A percentile compares a stretch with the other conserved stretches of the same genome.
These are phyloP conservation scores for Anticlea derivata DNA, from an alignment of 2,888 invertebrate genomes.

Conservation along the genomic window DNA sequence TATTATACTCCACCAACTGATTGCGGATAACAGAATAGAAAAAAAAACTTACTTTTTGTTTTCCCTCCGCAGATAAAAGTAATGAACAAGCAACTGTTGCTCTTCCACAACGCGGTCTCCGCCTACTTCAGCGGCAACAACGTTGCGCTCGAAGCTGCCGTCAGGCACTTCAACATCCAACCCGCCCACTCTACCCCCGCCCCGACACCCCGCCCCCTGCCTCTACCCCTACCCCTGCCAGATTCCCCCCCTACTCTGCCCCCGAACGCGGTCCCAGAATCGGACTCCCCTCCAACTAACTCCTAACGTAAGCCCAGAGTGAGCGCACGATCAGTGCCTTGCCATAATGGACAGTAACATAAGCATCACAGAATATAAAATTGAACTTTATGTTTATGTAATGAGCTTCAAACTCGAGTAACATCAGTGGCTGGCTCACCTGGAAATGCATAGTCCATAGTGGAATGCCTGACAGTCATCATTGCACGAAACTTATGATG, in stretches of 20 bases:
- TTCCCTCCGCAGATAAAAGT: conserved; percentile 91
- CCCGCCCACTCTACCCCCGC: conserved; percentile 27
- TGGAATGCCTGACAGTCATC: too few relatives aligned
- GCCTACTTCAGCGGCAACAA: conserved; percentile 99
- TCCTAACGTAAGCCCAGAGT: conserved; percentile 2
- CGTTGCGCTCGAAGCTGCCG: conserved; percentile 94
- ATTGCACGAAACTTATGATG: too few relatives aligned
- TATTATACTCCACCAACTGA: too few relatives aligned
- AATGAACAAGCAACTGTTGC: conserved; percentile 98
- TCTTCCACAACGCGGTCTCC: conserved; percentile 98
- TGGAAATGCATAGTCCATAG: too few relatives aligned
- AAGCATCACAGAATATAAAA: background rate
- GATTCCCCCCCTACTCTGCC: conserved; percentile 14
- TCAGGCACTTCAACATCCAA: conserved; percentile 97
- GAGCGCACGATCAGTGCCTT: conserved; percentile 6
- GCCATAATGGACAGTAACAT: background rate
- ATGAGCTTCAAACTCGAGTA: too few relatives aligned
- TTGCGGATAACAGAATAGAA: too few relatives aligned
- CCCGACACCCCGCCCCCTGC: conserved; percentile 15
- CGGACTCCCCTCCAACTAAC: conserved; percentile 15
- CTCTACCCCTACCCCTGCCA: conserved; percentile 20
- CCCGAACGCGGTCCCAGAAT: conserved; percentile 20
- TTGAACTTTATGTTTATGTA: too few relatives aligned
- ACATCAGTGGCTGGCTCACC: too few relatives aligned
- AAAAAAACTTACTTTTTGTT: background rate